Evolutionary conservation across 1,140 invertebrate species (phyloP), one percentile per base, ranked within the genome.

Genomic region (Pachyrhynchus sulphureomaculatus): DNA sequence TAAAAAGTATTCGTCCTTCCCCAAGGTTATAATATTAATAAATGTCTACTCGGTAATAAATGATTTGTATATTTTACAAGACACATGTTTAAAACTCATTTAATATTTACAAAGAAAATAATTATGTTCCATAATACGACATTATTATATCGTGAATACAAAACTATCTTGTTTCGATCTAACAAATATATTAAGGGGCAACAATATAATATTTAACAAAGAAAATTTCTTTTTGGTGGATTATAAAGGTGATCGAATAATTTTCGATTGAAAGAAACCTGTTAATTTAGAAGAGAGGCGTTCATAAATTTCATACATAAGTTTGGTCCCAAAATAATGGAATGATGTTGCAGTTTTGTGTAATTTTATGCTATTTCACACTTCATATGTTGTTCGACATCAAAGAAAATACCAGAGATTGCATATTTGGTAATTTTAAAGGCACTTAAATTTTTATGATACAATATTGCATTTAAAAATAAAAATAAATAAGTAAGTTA

Each of bases 171-270:
- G 36, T 39, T 39, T 39, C 36, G 21, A 12, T 18, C 33, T 37
- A 52, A 36, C 32, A 52, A 52, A 49, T 23, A 49, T 49, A 49
- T 32, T 23, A 15, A 13, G 21, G 51, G 51, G 34, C 36, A 36
- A 51, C 33, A 51, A 23, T 10, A 41, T 39, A 53, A 53, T 41
- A 34, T 34, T 45, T 24, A 26, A 55, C 53, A 55, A 55, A 44
- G 41, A 23, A 55, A 44, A 55, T 41, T 42, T 23, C 41, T 55
- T 44, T 55, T 55, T 55, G 53, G 53, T 55, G 29, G 29, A 55
- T 55, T 55, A 55, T 45, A 55, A 44, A 55, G 39, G 53, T 55
- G 44, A 55, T 55, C 53, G 53, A 55, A 55, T 55, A 42, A 55
- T 55, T 55, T 55, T 45, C 53, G 2, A n/a, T 34, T 55, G 53